Conservation (phyloP, 2,888 invertebrate genomes). For the Catocala nupta region DNA sequence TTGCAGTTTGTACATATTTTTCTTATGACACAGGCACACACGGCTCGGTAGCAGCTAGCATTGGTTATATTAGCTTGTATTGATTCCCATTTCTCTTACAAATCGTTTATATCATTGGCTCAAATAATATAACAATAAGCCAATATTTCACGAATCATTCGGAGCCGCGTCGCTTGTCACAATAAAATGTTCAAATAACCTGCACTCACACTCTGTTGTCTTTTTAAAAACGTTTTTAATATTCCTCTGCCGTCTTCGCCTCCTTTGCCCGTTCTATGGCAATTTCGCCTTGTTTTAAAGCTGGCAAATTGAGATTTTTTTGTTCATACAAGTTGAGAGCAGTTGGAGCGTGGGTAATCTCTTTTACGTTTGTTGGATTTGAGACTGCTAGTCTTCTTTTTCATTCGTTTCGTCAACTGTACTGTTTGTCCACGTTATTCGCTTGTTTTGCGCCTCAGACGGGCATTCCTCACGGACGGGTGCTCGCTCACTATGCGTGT, state of each 20-base stretch:
- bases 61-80: no score
- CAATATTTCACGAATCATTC: slow-evolving; percentile 2
- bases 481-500: slow-evolving; percentile 77
- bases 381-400: slow-evolving; percentile 76
- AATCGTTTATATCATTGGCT: background rate
- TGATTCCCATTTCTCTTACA: no score
- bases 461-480: slow-evolving; percentile 72
- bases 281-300: slow-evolving; percentile 82
- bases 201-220: slow-evolving; percentile 71
- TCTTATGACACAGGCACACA: no score
- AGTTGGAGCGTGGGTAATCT: slow-evolving; percentile 85
- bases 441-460: slow-evolving; percentile 58
- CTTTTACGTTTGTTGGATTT: slow-evolving; percentile 84
- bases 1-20: no score
- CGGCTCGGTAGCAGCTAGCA: no score
- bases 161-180: slow-evolving; percentile 65
- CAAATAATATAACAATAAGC: background rate
- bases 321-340: slow-evolving; percentile 85
- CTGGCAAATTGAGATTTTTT: slow-evolving; percentile 81
- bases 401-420: slow-evolving; percentile 78
- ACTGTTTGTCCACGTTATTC: slow-evolving; percentile 76
- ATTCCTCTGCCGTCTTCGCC: slow-evolving; percentile 80
- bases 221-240: slow-evolving; percentile 85
- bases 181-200: slow-evolving; percentile 79
- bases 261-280: slow-evolving; percentile 79